Conservation (phyloP, 2,797 vertebrate species). For the Rhyacichthys aspro region DNA sequence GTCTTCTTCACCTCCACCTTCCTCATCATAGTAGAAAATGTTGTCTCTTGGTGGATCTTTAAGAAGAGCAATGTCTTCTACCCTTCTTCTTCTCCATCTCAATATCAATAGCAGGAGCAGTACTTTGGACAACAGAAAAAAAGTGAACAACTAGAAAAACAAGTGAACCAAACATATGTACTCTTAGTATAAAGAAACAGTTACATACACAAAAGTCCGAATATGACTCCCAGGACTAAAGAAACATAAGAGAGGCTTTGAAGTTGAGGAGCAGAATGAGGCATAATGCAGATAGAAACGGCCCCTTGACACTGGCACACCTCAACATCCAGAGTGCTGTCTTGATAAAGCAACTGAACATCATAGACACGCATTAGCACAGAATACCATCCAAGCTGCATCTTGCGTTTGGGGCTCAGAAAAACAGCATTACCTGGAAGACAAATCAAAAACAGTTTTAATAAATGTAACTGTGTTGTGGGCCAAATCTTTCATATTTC, state of each 20-base stretch:
- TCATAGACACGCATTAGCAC: slow-evolving; percentile 57
- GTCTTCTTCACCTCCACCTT: slow-evolving; percentile 88
- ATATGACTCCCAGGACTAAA: slow-evolving; percentile 42
- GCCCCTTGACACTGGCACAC: slow-evolving; percentile 61
- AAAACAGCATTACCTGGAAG: slow-evolving; percentile 34
- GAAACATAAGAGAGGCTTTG: slow-evolving; percentile 8
- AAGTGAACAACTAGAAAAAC: background rate
- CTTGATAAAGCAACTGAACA: slow-evolving; percentile 35
- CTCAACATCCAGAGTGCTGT: slow-evolving; percentile 51
- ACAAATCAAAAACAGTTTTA: background rate
- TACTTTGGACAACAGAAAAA: slow-evolving; percentile 38
- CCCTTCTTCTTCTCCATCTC: slow-evolving; percentile 65
- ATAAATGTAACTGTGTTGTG: background rate
- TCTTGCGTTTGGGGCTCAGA: slow-evolving; percentile 39
- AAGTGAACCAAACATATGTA: background rate
- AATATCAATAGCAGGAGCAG: slow-evolving; percentile 77
- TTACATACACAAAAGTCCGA: slow-evolving; percentile 54
- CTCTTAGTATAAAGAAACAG: background rate
- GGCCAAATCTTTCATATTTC: background rate
- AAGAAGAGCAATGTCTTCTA: slow-evolving; percentile 75
- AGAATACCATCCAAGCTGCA: slow-evolving; percentile 40
- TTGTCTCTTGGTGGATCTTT: slow-evolving; percentile 87
- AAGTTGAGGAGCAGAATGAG: slow-evolving; percentile 4
- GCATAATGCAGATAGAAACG: slow-evolving; percentile 38
- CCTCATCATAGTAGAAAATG: slow-evolving; percentile 87